Conservation (phyloP, 2,888 invertebrate species). For the Eudasyphora cyanicolor region DNA sequence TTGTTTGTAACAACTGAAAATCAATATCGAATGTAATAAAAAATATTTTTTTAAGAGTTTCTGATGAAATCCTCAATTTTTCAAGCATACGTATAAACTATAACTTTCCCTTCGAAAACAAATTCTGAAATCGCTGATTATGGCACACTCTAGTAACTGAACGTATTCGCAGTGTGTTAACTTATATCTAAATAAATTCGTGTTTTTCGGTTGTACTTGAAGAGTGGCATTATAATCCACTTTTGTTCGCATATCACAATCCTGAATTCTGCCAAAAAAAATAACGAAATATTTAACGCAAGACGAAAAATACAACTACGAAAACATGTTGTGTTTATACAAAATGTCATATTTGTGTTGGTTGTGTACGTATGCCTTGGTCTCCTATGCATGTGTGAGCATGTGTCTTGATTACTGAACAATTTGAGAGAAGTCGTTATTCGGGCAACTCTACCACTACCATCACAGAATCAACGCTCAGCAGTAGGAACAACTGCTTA, state of each 20-base stretch:
- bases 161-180: background rate
- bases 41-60: no score
- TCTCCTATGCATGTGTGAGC: no score
- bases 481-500: conserved; percentile 22
- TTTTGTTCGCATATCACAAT: conserved; percentile 75
- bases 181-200: background rate
- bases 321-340: conserved; percentile 24
- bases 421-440: conserved; percentile 34
- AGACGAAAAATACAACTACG: conserved; percentile 25
- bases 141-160: no score
- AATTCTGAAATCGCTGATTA: no score
- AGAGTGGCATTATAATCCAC: conserved; percentile 72
- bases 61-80: no score
- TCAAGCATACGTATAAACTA: no score
- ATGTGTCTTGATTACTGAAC: conserved; percentile 1
- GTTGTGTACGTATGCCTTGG: background rate
- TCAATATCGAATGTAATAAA: no score
- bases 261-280: conserved; percentile 45
- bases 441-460: conserved; percentile 26
- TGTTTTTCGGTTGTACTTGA: background rate
- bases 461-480: background rate
- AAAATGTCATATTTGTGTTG: conserved; percentile 15
- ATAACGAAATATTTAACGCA: background rate
- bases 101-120: no score
- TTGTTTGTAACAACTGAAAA: no score